Conservation (phyloP, 1,140 invertebrate species). For the Calephelis virginiensis region DNA sequence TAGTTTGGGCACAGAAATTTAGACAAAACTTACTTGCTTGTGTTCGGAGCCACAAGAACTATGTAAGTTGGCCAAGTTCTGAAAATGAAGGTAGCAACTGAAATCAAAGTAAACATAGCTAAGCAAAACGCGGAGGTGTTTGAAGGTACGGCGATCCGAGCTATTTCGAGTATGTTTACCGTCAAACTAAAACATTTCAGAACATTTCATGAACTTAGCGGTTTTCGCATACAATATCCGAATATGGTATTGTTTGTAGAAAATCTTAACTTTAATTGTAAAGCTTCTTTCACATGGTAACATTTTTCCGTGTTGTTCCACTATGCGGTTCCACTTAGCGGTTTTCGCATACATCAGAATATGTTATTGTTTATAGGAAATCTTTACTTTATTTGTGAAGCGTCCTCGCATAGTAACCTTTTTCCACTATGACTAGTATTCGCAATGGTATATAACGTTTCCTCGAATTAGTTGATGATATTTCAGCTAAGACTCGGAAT, state of each 20-base stretch:
- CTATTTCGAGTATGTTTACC: slow-evolving; percentile 9
- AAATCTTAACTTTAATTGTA: no score
- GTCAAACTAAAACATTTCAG: slow-evolving; percentile 8
- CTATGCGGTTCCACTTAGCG: background rate
- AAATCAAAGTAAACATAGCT: slow-evolving; percentile 25
- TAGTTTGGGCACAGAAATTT: background rate
- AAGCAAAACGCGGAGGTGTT: slow-evolving; percentile 14
- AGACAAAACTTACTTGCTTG: slow-evolving; percentile 1
- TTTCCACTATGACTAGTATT: no score
- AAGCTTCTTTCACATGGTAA: no score
- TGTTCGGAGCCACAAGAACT: background rate
- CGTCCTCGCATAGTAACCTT: no score
- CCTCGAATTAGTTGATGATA: no score
- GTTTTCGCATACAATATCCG: slow-evolving; percentile 5
- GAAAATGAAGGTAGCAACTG: slow-evolving; percentile 14
- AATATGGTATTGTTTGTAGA: background rate
- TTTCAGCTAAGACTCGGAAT: no score
- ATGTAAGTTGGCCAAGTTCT: background rate
- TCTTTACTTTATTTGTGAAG: no score
- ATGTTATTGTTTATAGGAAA: no score
- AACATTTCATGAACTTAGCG: slow-evolving; percentile 15
- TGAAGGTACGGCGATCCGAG: slow-evolving; percentile 8
- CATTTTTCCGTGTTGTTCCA: no score
- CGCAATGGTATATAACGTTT: no score
- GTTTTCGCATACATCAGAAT: slow-evolving; percentile 1